Evolutionary conservation across 2,888 invertebrate genomes (phyloP).

Genomic region (Philhelius pedissequus): DNA sequence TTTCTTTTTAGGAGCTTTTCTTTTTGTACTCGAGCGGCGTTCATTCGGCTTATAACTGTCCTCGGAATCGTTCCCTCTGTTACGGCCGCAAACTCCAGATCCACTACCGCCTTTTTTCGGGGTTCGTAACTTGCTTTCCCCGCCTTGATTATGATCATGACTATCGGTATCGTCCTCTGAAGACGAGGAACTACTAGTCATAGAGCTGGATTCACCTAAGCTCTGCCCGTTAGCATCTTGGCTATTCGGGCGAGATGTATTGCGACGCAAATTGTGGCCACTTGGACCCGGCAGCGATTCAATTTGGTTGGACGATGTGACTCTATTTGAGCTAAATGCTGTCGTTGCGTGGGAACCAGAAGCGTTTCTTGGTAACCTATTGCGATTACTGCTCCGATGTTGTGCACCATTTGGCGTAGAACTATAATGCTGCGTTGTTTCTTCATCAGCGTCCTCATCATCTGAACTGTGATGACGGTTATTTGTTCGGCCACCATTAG

Average conservation of each 20-base stretch:
- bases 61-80: constrained; percentile 81
- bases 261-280: constrained; percentile 71
- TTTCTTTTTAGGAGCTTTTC: constrained; percentile 50
- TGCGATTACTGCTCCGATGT: constrained; percentile 67
- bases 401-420: constrained; percentile 65
- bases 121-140: constrained; percentile 64
- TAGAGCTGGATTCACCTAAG: constrained; percentile 69
- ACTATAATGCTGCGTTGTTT: constrained; percentile 20
- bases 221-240: constrained; percentile 73
- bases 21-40: constrained; percentile 66
- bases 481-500: constrained; percentile 58
- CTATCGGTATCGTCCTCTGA: constrained; percentile 64
- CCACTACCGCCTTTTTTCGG: constrained; percentile 70
- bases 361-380: constrained; percentile 69
- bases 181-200: constrained; percentile 56
- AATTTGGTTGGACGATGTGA: constrained; percentile 75
- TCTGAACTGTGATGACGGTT: constrained; percentile 72
- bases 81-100: constrained; percentile 79
- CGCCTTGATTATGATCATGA: constrained; percentile 67
- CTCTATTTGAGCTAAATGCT: constrained; percentile 76
- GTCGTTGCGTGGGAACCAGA: constrained; percentile 63
- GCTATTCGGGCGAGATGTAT: constrained; percentile 71
- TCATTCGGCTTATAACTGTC: constrained; percentile 81
- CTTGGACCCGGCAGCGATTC: constrained; percentile 69
- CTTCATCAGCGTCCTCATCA: constrained; percentile 74